Evolutionary conservation across 2,113 vertebrate genomes (phyloP).

Genomic region (Calcarius ornatus): DNA sequence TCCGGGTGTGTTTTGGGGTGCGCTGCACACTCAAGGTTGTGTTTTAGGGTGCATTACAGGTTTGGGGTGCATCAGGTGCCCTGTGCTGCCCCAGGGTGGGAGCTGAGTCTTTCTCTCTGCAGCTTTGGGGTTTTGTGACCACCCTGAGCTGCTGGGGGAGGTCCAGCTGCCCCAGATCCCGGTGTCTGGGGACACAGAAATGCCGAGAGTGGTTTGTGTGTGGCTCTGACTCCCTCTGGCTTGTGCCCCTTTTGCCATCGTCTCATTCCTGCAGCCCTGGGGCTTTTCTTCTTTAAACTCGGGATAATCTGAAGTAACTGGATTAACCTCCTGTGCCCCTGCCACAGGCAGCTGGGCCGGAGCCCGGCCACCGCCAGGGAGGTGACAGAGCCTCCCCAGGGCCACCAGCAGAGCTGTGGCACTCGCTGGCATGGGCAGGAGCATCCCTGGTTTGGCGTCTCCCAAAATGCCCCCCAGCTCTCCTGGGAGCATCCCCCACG

Average conservation of each 20-base stretch:
- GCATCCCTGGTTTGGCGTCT: fast-evolving
- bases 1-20: fast-evolving
- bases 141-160: fast-evolving
- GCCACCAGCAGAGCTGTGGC: slow-evolving; percentile 11
- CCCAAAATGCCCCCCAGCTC: not conserved
- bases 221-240: not conserved
- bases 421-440: not conserved
- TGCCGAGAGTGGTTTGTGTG: fast-evolving
- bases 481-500: not conserved
- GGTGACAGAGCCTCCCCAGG: not conserved
- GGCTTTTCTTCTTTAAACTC: not conserved
- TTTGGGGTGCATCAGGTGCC: fast-evolving
- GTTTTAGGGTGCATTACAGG: not conserved
- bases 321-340: not conserved
- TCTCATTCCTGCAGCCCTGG: not conserved
- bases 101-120: not conserved
- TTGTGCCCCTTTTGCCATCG: not conserved
- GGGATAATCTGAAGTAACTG: slow-evolving; percentile 32
- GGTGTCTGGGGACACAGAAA: fast-evolving
- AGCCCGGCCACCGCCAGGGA: not conserved
- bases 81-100: not conserved
- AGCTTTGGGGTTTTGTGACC: not conserved
- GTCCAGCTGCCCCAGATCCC: fast-evolving
- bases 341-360: not conserved
- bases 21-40: fast-evolving